Evolutionary conservation across 2,113 vertebrate genomes (phyloP).

Genomic region (Psilopsiagon aurifrons): DNA sequence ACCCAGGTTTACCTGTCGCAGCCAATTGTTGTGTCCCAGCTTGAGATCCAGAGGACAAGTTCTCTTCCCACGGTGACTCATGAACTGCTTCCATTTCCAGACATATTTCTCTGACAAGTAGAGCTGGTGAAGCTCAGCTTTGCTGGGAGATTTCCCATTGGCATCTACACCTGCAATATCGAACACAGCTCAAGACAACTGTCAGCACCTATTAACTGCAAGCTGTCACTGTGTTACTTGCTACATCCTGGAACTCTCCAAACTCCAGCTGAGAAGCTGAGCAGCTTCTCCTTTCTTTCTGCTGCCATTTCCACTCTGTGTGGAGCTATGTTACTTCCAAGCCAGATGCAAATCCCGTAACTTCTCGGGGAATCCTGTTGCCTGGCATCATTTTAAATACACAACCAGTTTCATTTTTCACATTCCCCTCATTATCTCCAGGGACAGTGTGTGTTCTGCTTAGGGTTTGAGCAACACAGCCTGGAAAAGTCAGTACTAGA

Average conservation of each 20-base stretch:
- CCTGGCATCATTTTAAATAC: not conserved
- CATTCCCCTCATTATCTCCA: not conserved
- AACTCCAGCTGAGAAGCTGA: not conserved
- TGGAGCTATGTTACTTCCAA: not conserved
- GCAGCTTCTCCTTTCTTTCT: not conserved
- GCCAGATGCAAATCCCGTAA: not conserved
- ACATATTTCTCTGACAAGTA: slow-evolving; percentile 94
- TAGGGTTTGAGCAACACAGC: not conserved
- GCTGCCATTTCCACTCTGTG: not conserved
- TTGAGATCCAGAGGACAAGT: slow-evolving; percentile 88
- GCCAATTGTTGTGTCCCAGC: slow-evolving; percentile 98
- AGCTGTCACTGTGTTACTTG: not conserved
- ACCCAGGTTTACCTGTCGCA: slow-evolving; percentile 83
- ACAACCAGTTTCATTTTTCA: not conserved
- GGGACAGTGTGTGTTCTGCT: not conserved
- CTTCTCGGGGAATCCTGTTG: not conserved
- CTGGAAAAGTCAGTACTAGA: not conserved
- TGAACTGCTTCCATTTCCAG: slow-evolving; percentile 98
- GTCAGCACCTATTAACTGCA: not conserved
- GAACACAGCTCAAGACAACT: not conserved
- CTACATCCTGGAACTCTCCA: not conserved
- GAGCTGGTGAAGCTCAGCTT: slow-evolving; percentile 86
- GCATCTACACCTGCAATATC: slow-evolving; percentile 75
- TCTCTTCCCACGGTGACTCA: slow-evolving; percentile 85
- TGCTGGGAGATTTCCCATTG: slow-evolving; percentile 85